Percentiles rank a stretch among this genome's conserved stretches.
Conservation (phyloP, 2,113 vertebrate species). For the Aegotheles bennettii region DNA sequence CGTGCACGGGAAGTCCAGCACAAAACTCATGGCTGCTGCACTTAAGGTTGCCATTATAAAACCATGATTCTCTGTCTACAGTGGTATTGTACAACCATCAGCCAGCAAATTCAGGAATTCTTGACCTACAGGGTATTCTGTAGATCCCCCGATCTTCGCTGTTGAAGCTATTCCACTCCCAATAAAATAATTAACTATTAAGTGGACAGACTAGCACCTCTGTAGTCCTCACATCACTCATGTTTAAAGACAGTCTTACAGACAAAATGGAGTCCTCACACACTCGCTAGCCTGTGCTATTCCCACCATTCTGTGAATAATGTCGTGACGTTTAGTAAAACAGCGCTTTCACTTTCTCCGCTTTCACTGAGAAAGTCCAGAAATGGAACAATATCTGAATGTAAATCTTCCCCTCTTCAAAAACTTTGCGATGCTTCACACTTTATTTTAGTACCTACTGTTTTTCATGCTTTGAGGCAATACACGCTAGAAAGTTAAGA, state of each 20-base stretch:
- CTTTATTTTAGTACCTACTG: background rate
- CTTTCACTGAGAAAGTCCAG: background rate
- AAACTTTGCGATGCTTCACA: background rate
- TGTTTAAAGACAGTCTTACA: background rate
- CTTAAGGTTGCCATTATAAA: background rate
- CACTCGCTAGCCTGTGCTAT: background rate
- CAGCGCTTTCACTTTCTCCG: background rate
- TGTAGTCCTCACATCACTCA: background rate
- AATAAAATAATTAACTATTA: background rate
- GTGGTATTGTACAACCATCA: background rate
- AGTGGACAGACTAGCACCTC: background rate
- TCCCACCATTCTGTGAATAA: background rate
- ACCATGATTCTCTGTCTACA: background rate
- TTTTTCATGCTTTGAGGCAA: background rate
- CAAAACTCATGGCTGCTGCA: background rate
- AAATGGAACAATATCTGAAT: background rate
- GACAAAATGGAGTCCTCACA: background rate
- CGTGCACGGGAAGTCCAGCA: background rate
- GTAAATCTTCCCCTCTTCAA: background rate
- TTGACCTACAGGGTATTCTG: background rate
- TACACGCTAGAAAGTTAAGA: background rate
- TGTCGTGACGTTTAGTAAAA: background rate
- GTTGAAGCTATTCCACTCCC: background rate
- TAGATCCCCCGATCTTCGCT: background rate
- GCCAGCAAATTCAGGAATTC: background rate